Evolutionary conservation across 2,888 invertebrate genomes (phyloP).

Genomic region (Dasysyrphus tricinctus): DNA sequence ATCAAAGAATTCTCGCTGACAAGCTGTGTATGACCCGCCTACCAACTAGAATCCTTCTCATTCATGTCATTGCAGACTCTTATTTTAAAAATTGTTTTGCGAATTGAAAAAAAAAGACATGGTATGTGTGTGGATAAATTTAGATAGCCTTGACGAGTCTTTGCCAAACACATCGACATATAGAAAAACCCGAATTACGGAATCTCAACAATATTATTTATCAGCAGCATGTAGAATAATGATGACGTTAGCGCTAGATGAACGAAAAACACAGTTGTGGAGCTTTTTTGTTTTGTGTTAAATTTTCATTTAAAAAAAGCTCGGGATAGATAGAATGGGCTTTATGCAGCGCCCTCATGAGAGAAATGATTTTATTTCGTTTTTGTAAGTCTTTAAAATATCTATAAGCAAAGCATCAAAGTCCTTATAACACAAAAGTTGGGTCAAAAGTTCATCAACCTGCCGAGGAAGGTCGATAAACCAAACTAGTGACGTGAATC

Average conservation of each 20-base stretch:
- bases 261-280: conserved; percentile 53
- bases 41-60: conserved; percentile 9
- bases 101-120: conserved; percentile 25
- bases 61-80: conserved; percentile 43
- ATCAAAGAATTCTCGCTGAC: neutral
- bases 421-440: conserved; percentile 62
- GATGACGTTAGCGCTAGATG: conserved; percentile 62
- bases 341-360: conserved; percentile 12
- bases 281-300: conserved; percentile 54
- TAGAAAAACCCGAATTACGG: conserved; percentile 26
- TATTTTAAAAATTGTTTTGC: conserved; percentile 30
- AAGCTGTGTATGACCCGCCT: conserved; percentile 13
- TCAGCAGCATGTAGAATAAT: conserved; percentile 46
- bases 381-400: conserved; percentile 9
- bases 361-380: conserved; percentile 50
- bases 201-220: conserved; percentile 47
- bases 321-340: conserved; percentile 57
- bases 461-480: conserved; percentile 76
- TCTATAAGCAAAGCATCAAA: conserved; percentile 15
- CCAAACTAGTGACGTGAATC: conserved; percentile 70
- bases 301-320: conserved; percentile 56
- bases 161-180: conserved; percentile 50
- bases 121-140: conserved; percentile 41
- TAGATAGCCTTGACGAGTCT: conserved; percentile 67
- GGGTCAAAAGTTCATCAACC: conserved; percentile 78